phyloP scores from a whole-genome alignment of 2,113 vertebrate genomes.

The Austrofundulus limnaeus region DNA sequence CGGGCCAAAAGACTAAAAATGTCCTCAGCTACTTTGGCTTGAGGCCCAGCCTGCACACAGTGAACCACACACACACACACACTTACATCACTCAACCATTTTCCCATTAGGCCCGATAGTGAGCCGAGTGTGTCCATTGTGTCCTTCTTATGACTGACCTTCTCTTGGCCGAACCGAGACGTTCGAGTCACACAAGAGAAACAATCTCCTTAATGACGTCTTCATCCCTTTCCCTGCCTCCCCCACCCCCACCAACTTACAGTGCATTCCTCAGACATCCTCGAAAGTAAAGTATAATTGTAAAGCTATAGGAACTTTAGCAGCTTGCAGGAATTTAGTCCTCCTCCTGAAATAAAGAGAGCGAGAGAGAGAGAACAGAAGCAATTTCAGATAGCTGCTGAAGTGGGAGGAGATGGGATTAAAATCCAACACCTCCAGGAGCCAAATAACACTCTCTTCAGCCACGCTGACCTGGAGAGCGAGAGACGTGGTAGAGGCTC shows the following conservation, averaged over 20 bases:
- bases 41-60: constrained; percentile 55
- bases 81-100: constrained; percentile 34
- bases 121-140: constrained; percentile 69
- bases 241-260: background rate
- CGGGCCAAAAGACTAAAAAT: constrained; percentile 78
- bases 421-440: constrained; percentile 49
- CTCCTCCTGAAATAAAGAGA: constrained; percentile 2
- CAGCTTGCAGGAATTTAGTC: background rate
- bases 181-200: constrained; percentile 57
- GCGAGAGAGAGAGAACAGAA: constrained; percentile 3
- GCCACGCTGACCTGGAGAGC: constrained; percentile 18
- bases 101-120: constrained; percentile 59
- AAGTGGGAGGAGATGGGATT: constrained; percentile 49
- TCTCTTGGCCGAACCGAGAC: constrained; percentile 59
- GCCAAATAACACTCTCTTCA: constrained; percentile 66
- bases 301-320: constrained; percentile 10
- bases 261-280: constrained; percentile 9
- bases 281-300: background rate
- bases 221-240: constrained; percentile 17
- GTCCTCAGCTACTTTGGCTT: constrained; percentile 66
- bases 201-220: constrained; percentile 71
- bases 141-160: constrained; percentile 66
- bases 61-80: constrained; percentile 13
- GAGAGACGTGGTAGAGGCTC: constrained; percentile 32
- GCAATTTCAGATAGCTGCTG: constrained; percentile 23